phyloP scores from a whole-genome alignment of 2,888 invertebrate species.

The Cephus sareptanus region DNA sequence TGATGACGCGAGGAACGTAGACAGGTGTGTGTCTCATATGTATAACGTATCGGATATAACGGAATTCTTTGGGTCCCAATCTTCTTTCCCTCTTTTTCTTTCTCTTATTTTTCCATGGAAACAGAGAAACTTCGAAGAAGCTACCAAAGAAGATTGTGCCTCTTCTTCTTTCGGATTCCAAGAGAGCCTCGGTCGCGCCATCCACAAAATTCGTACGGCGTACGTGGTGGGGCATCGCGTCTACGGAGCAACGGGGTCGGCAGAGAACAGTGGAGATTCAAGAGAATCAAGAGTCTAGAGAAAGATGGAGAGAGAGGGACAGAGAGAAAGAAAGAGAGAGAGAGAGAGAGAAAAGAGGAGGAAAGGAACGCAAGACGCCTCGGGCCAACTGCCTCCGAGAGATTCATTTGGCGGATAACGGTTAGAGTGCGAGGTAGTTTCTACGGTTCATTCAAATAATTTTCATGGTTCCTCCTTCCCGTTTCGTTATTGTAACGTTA shows the following conservation, averaged over 20 bases:
- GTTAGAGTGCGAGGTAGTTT: not conserved
- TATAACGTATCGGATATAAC: not conserved
- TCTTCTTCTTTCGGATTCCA: not conserved
- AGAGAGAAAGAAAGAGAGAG: no score
- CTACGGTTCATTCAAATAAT: not conserved
- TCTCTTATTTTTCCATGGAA: not conserved
- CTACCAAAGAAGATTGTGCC: not conserved
- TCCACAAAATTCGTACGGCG: not conserved
- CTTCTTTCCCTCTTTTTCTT: not conserved
- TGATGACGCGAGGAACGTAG: not conserved
- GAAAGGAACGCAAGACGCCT: conserved; percentile 10
- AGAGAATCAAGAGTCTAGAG: conserved; percentile 1
- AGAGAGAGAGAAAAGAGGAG: not conserved
- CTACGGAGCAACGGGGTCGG: not conserved
- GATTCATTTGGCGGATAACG: conserved; percentile 5
- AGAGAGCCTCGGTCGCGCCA: not conserved
- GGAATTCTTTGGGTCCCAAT: not conserved
- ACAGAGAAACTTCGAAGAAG: not conserved
- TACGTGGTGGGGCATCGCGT: not conserved
- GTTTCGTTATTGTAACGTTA: not conserved
- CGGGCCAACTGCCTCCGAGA: conserved; percentile 1
- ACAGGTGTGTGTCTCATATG: not conserved
- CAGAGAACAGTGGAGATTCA: conserved; percentile 2
- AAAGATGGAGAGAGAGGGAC: not conserved
- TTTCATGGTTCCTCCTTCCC: not conserved